A percentile compares a stretch with the other conserved stretches of the same genome.
Conservation (phyloP, 2,797 vertebrate species). For the Mallotus villosus region DNA sequence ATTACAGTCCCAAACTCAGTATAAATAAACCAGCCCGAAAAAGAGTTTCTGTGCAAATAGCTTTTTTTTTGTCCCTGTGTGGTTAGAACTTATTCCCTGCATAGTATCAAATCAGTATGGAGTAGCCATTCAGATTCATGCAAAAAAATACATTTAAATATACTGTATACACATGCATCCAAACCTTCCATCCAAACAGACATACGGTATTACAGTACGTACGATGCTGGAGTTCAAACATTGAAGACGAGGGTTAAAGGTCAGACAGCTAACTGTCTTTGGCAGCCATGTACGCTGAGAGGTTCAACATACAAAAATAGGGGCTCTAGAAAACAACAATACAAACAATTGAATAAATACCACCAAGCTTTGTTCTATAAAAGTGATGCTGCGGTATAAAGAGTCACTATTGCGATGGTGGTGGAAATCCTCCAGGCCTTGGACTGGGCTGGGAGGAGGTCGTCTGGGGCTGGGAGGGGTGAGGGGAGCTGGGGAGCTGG, state of each 20-base stretch:
- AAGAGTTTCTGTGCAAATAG: constrained; percentile 31
- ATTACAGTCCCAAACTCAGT: neutral
- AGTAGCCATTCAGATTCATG: constrained; percentile 43
- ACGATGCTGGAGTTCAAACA: constrained; percentile 18
- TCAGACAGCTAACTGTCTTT: constrained; percentile 62
- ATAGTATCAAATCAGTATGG: constrained; percentile 51
- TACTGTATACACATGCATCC: constrained; percentile 31
- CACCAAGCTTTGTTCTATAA: constrained; percentile 30
- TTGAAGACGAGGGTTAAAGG: constrained; percentile 23
- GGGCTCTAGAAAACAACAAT: constrained; percentile 50
- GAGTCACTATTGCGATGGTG: constrained; percentile 16
- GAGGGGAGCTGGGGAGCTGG: constrained; percentile 18
- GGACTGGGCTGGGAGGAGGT: constrained; percentile 29
- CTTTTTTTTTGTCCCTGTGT: constrained; percentile 40
- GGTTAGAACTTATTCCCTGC: constrained; percentile 55
- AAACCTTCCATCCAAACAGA: no score
- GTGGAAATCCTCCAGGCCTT: constrained; percentile 22
- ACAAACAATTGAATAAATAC: constrained; percentile 17
- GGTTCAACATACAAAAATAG: constrained; percentile 71
- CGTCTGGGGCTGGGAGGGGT: constrained; percentile 13
- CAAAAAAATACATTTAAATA: constrained; percentile 48
- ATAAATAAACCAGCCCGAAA: constrained; percentile 39
- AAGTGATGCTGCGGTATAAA: constrained; percentile 52
- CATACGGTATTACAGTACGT: constrained; percentile 6
- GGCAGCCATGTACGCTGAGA: constrained; percentile 69